Base-by-base conservation (phyloP, 2,113 vertebrate genomes). In the Neodon shergylaensis region DNA sequence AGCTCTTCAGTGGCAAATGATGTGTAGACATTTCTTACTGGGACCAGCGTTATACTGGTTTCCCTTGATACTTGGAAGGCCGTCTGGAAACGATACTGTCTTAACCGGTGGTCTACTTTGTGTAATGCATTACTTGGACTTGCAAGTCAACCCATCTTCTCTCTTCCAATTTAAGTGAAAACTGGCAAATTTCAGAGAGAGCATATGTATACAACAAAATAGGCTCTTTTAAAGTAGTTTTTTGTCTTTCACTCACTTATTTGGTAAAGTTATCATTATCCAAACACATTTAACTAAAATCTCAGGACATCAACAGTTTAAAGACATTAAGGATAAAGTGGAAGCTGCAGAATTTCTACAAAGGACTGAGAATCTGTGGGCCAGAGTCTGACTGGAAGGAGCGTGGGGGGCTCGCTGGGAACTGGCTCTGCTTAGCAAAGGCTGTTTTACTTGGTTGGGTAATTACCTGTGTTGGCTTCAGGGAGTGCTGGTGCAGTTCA, bases 271-370 rank as follows among this genome's bases (percentile, higher is more conserved):
- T 10, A 49, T 95, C 91, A 7, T 86, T 8, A 49, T 79, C 68
- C n/a, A 96, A 83, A 89, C 68, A 95, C 36, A 76, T 81, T 82
- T 93, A 70, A 54, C 95, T 91, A 89, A 92, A 94, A 28, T 68
- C 63, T 97, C 28, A 90, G 3, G 92, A 49, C 13, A 82, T 77
- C 83, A 95, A 66, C 92, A 47, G 54, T 90, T 54, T 7, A 61
- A 91, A 95, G 74, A 72, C 61, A 54, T 26, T 90, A 54, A 63
- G 7, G 91, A 13, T 94, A 82, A 82, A 94, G 14, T 95, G 28
- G 85, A 88, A 63, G 26, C 73, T 85, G 39, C 36, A 82, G 24
- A 90, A 84, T 87, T 74, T 76, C 81, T 61, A 0, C 31, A 52
- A 33, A 82, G 79, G 8, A 42, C 44, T n/a, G 33, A 83, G n/a